Evolutionary conservation across 1,140 invertebrate species (phyloP).

Genomic region (Zaprionus kolodkinae): DNA sequence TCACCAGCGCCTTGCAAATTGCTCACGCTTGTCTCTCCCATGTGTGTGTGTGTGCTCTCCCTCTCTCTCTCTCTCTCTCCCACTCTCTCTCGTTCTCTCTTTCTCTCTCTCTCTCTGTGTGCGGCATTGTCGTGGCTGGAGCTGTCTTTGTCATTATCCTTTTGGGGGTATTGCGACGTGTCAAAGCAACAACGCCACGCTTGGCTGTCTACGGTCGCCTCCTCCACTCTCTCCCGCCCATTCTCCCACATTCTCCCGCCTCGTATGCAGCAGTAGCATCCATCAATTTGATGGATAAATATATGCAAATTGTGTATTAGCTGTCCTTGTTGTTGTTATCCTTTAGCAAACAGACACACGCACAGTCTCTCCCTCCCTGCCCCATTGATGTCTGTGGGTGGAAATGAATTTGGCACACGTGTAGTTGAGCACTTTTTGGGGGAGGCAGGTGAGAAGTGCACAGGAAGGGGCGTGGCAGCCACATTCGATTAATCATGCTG

Average conservation of each 20-base stretch:
- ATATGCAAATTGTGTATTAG: constrained; percentile 84
- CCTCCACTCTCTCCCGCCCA: not conserved
- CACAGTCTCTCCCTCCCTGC: constrained; percentile 22
- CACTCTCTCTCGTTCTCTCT: not conserved
- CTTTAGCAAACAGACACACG: constrained; percentile 74
- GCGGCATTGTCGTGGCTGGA: constrained; percentile 71
- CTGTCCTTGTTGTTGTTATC: constrained; percentile 80
- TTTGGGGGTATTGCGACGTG: constrained; percentile 81
- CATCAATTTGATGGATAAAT: constrained; percentile 84
- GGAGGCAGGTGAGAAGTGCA: constrained; percentile 16
- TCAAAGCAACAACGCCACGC: constrained; percentile 78
- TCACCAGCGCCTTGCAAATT: constrained; percentile 77
- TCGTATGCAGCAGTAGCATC: constrained; percentile 76
- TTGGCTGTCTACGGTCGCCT: constrained; percentile 30
- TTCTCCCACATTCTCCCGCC: not conserved
- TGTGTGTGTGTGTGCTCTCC: constrained; percentile 15
- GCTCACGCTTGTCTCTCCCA: constrained; percentile 67
- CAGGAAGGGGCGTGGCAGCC: constrained; percentile 33
- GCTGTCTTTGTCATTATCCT: constrained; percentile 82
- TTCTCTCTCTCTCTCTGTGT: constrained; percentile 31
- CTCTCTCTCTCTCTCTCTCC: not conserved
- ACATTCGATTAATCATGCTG: constrained; percentile 79
- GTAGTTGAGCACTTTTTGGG: constrained; percentile 72
- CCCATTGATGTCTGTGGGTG: constrained; percentile 41
- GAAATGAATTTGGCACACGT: constrained; percentile 82